Conservation (phyloP, 1,140 invertebrate genomes). For the Drosophila sucinea region DNA sequence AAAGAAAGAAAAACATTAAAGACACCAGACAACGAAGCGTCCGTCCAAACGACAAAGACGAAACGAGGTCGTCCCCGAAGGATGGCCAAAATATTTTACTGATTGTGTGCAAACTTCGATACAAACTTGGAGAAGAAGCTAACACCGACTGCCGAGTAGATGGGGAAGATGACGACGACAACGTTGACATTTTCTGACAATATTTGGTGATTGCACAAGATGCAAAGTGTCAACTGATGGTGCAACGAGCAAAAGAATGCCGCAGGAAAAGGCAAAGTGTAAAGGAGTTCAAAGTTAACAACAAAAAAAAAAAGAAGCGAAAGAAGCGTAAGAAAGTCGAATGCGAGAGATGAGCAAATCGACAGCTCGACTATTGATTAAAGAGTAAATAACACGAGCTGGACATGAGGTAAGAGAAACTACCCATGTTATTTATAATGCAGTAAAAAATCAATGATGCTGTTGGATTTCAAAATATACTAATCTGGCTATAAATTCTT, state of each 20-base stretch:
- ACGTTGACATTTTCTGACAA: constrained; percentile 74
- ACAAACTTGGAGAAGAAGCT: constrained; percentile 64
- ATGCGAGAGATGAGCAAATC: neutral
- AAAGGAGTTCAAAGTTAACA: constrained; percentile 28
- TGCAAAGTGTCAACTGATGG: constrained; percentile 76
- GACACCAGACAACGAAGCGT: constrained; percentile 47
- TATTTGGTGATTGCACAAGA: constrained; percentile 82
- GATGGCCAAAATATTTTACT: constrained; percentile 81
- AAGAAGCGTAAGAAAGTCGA: constrained; percentile 2
- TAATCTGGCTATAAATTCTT: too few species aligned
- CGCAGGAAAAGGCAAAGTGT: constrained; percentile 21
- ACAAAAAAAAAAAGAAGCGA: constrained; percentile 3
- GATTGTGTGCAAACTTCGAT: constrained; percentile 82
- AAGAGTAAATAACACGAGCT: constrained; percentile 13
- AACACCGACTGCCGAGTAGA: constrained; percentile 33
- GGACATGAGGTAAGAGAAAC: too few species aligned
- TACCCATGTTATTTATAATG: too few species aligned
- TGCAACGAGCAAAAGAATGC: constrained; percentile 32
- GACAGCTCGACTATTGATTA: constrained; percentile 26
- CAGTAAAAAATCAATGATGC: too few species aligned
- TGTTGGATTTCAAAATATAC: too few species aligned
- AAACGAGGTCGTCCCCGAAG: constrained; percentile 78
- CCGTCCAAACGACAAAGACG: constrained; percentile 67
- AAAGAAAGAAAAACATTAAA: constrained; percentile 67
- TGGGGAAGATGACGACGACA: constrained; percentile 32